Conservation (phyloP, 37 sponge, comb jelly and placozoan genomes). For the Axinella damicornis region DNA sequence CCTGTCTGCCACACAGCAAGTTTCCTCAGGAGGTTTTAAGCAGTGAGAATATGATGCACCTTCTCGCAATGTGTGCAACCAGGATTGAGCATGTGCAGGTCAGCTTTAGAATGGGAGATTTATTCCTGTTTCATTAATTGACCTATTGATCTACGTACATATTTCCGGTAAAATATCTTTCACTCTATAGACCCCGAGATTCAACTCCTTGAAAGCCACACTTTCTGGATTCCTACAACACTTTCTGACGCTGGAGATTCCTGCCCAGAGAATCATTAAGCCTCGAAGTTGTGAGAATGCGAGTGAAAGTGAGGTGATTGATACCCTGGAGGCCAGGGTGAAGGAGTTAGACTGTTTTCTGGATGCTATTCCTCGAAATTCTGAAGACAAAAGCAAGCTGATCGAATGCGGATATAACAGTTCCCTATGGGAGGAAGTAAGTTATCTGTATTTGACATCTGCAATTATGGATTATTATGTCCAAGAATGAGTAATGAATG, state of each 20-base stretch:
- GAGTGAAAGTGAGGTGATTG: too few relatives aligned
- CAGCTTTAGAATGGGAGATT: too few relatives aligned
- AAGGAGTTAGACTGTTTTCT: constrained; percentile 22
- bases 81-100: constrained; percentile 88
- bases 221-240: constrained; percentile 35
- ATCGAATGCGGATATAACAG: constrained; percentile 56
- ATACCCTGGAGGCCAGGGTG: constrained; percentile 16
- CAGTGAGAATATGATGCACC: constrained; percentile 55
- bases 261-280: too few relatives aligned
- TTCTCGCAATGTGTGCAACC: constrained; percentile 54
- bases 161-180: too few relatives aligned
- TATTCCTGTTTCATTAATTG: too few relatives aligned
- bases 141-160: too few relatives aligned
- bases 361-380: constrained; percentile 54
- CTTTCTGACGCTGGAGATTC: constrained; percentile 44
- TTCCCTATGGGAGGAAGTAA: constrained; percentile 53
- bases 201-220: constrained; percentile 47
- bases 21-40: constrained; percentile 65
- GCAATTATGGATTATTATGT: too few relatives aligned
- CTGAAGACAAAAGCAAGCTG: constrained; percentile 38
- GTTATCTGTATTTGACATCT: too few relatives aligned
- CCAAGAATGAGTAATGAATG: too few relatives aligned
- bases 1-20: constrained; percentile 36
- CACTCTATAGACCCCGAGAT: constrained; percentile 51
- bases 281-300: too few relatives aligned